A percentile compares a stretch with the other conserved stretches of the same genome.
Conservation (phyloP, 2,888 invertebrate species). For the Caenorhabditis imperialis region DNA sequence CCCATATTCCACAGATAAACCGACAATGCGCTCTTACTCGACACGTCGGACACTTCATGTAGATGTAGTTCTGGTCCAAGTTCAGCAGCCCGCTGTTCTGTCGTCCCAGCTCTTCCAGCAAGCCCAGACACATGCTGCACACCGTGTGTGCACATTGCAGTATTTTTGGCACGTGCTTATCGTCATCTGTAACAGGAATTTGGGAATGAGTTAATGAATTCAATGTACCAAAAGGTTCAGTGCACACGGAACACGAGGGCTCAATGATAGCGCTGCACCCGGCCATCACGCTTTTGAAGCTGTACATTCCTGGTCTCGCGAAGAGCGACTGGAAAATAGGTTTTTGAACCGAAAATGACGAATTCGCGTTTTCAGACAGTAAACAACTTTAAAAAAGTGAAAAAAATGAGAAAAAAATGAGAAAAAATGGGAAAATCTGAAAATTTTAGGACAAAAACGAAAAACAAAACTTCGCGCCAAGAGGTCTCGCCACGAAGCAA, state of each 20-base stretch:
- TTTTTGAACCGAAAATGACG: too few relatives aligned
- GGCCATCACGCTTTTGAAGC: conserved; percentile 21
- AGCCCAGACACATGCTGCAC: conserved; percentile 9
- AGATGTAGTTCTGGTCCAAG: neutral
- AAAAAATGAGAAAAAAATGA: too few relatives aligned
- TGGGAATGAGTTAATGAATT: neutral
- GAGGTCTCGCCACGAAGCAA: too few relatives aligned
- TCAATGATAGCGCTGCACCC: neutral
- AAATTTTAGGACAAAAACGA: too few relatives aligned
- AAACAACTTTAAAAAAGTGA: too few relatives aligned
- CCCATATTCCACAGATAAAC: neutral
- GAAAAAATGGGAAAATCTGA: too few relatives aligned
- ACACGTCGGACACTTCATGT: conserved; percentile 22
- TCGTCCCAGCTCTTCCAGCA: conserved; percentile 17
- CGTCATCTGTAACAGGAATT: conserved; percentile 14
- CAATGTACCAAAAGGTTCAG: conserved; percentile 26
- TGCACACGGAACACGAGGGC: conserved; percentile 26
- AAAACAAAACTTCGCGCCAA: too few relatives aligned
- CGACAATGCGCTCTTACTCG: conserved; percentile 15
- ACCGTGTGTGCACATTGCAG: conserved; percentile 38
- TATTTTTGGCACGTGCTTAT: conserved; percentile 22
- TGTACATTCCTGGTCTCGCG: too few relatives aligned
- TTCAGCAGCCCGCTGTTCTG: neutral
- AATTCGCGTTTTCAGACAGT: too few relatives aligned
- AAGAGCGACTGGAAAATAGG: too few relatives aligned